Conservation (phyloP, 2,888 invertebrate species). For the Ptychoptera contaminata region DNA sequence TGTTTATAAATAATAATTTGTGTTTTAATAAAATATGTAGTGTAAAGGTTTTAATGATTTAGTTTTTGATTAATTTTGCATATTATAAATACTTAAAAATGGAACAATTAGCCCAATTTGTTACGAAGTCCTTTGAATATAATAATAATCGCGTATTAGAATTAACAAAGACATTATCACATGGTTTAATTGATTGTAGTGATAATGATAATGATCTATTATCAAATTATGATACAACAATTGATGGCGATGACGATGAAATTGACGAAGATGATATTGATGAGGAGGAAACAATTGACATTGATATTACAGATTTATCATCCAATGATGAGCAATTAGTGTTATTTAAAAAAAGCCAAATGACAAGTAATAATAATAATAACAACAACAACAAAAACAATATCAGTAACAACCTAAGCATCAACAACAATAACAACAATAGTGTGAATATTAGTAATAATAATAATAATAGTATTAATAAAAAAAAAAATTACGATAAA, state of each 20-base stretch:
- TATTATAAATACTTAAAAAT: constrained; percentile 37
- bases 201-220: constrained; percentile 2
- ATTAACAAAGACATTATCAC: constrained; percentile 17
- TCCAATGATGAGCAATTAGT: constrained; percentile 17
- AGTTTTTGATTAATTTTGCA: background rate
- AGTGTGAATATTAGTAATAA: constrained; percentile 9
- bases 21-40: no score
- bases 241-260: background rate
- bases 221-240: constrained; percentile 4
- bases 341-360: no score
- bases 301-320: constrained; percentile 29
- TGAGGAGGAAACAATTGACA: constrained; percentile 32
- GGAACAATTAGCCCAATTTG: constrained; percentile 85
- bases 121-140: constrained; percentile 70
- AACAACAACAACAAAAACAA: background rate
- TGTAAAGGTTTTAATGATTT: no score
- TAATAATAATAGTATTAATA: background rate
- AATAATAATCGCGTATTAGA: constrained; percentile 28
- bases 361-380: no score
- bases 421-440: constrained; percentile 14
- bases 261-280: constrained; percentile 10
- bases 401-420: no score
- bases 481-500: background rate
- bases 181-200: background rate
- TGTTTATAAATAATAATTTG: no score